Percentiles rank a stretch among this genome's conserved stretches.
Evolutionary conservation across 2,113 vertebrate genomes (phyloP).

Genomic region (Rhizomys pruinosus): DNA sequence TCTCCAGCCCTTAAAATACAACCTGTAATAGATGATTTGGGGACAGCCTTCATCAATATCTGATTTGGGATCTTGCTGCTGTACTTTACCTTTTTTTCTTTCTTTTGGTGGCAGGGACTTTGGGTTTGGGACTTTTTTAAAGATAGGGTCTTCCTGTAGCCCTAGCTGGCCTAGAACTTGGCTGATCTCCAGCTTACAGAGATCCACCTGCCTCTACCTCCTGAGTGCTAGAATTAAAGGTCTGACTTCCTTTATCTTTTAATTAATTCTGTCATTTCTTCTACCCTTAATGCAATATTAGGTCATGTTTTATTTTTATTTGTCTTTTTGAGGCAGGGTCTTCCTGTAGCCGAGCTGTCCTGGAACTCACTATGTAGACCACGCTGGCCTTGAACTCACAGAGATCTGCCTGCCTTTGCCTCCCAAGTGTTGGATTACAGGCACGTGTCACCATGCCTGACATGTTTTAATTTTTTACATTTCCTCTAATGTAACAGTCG

Average conservation of each 20-base stretch:
- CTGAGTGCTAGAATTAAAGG: too few relatives aligned
- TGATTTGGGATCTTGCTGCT: background rate
- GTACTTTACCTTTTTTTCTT: background rate
- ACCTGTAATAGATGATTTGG: conserved; percentile 15
- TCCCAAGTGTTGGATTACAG: too few relatives aligned
- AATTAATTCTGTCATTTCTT: background rate
- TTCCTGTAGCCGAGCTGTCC: too few relatives aligned
- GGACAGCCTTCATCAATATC: background rate
- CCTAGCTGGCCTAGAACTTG: background rate
- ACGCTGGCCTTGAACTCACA: too few relatives aligned
- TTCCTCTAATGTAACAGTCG: conserved; percentile 38
- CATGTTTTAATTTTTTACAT: conserved; percentile 40
- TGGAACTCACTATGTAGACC: too few relatives aligned
- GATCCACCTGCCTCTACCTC: background rate
- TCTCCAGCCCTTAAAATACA: conserved; percentile 14
- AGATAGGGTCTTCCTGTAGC: background rate
- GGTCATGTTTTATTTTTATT: conserved; percentile 45
- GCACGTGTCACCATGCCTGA: too few relatives aligned
- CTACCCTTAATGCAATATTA: conserved; percentile 52
- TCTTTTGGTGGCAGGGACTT: background rate
- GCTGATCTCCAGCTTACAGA: background rate
- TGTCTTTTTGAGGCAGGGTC: too few relatives aligned
- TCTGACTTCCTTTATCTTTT: background rate
- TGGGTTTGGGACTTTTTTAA: too few relatives aligned
- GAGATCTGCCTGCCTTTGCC: too few relatives aligned